Evolutionary conservation across 1,140 invertebrate species (phyloP).

Genomic region (Oncopeltus fasciatus): DNA sequence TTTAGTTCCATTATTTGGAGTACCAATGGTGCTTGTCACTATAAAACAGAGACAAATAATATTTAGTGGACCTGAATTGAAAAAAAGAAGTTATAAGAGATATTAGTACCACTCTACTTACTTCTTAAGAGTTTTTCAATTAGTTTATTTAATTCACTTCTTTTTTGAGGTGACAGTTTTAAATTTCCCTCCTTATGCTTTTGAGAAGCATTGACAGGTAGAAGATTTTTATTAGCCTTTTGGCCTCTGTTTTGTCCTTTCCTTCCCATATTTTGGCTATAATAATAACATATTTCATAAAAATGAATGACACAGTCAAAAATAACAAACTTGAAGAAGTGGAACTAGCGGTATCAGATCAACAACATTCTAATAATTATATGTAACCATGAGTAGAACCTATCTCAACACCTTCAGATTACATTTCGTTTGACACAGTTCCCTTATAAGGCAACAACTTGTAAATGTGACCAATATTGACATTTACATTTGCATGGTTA

Average conservation of each 20-base stretch:
- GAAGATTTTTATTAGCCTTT: not conserved
- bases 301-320: not conserved
- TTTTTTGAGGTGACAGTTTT: conserved; percentile 24
- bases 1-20: conserved; percentile 22
- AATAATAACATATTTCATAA: not conserved
- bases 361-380: not conserved
- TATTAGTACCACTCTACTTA: conserved; percentile 10
- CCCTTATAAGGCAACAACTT: not conserved
- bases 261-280: not conserved
- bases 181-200: not conserved
- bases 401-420: not conserved
- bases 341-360: not conserved
- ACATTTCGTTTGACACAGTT: not conserved
- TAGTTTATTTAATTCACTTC: conserved; percentile 31
- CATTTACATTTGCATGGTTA: too few species aligned
- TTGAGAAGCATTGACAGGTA: not conserved
- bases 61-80: not conserved
- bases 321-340: not conserved
- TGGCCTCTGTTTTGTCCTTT: not conserved
- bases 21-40: conserved; percentile 20
- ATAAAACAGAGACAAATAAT: conserved; percentile 12
- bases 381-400: not conserved
- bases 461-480: too few species aligned
- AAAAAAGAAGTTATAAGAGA: too few species aligned
- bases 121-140: conserved; percentile 31